Conservation (phyloP, 1,140 invertebrate genomes). For the Heliconius eleuchia region DNA sequence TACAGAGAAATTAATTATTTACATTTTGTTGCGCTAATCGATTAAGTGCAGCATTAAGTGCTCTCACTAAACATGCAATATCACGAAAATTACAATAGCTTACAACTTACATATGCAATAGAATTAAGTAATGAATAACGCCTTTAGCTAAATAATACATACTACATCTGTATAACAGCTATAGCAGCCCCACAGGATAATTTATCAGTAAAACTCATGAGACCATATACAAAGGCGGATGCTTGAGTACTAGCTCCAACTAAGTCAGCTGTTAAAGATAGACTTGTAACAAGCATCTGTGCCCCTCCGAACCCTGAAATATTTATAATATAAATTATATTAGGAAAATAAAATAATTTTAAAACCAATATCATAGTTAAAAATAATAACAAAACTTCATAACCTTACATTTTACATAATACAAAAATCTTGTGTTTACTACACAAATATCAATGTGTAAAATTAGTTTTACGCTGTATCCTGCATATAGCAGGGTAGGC, state of each 20-base stretch:
- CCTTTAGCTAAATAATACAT: conserved; percentile 50
- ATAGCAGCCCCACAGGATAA: conserved; percentile 93
- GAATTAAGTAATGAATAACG: background rate
- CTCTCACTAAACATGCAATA: no score
- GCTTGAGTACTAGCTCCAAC: conserved; percentile 93
- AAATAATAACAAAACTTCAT: background rate
- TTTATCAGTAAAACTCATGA: conserved; percentile 98
- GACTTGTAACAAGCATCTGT: conserved; percentile 93
- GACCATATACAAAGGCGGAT: conserved; percentile 97
- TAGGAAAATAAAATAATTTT: background rate
- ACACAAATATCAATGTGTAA: no score
- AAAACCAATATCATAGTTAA: background rate
- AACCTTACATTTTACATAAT: background rate
- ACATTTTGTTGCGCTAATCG: no score
- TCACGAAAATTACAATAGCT: no score
- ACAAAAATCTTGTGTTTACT: no score
- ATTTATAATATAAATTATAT: background rate
- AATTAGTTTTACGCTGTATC: no score
- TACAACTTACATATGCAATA: no score
- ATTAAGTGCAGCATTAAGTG: no score
- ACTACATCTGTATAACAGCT: conserved; percentile 89
- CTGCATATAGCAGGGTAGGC: no score
- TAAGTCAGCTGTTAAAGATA: conserved; percentile 94
- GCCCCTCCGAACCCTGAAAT: conserved; percentile 88
- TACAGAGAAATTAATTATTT: no score